A percentile compares a stretch with the other conserved stretches of the same genome.
phyloP scores from a whole-genome alignment of 2,113 vertebrate genomes.

The Ctenomys sociabilis region DNA sequence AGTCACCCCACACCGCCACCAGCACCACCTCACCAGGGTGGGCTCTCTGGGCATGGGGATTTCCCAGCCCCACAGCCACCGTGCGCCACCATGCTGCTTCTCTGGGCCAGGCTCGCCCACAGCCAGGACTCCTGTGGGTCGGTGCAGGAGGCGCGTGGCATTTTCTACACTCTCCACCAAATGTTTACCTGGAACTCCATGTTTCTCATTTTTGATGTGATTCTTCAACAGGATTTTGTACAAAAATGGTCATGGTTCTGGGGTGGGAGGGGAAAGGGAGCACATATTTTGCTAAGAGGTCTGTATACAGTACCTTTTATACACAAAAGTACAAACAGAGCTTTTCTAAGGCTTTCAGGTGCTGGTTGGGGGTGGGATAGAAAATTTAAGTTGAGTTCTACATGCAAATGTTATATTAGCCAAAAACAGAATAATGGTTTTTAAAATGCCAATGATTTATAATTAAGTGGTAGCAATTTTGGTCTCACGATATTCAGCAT shows the following conservation, averaged over 20 bases:
- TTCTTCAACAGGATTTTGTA: slow-evolving; percentile 80
- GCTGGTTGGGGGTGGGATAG: slow-evolving; percentile 64
- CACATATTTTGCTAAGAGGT: slow-evolving; percentile 67
- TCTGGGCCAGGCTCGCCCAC: slow-evolving; percentile 58
- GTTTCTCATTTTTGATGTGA: slow-evolving; percentile 67
- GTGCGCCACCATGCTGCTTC: background rate
- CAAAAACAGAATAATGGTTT: slow-evolving; percentile 67
- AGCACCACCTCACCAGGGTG: background rate
- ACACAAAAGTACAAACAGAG: slow-evolving; percentile 73
- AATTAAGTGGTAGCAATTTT: slow-evolving; percentile 61
- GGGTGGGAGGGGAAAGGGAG: slow-evolving; percentile 74
- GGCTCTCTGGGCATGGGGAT: background rate
- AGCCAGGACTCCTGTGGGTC: slow-evolving; percentile 58
- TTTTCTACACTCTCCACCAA: slow-evolving; percentile 59
- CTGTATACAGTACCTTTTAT: slow-evolving; percentile 71
- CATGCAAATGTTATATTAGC: slow-evolving; percentile 66
- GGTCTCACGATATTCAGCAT: background rate
- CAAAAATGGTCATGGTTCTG: slow-evolving; percentile 73
- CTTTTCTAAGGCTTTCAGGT: slow-evolving; percentile 74
- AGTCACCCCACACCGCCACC: slow-evolving; percentile 51
- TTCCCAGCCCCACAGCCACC: background rate
- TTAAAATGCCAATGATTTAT: slow-evolving; percentile 75
- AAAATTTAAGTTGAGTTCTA: slow-evolving; percentile 56
- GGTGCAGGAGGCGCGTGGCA: slow-evolving; percentile 46
- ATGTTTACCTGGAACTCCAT: slow-evolving; percentile 68